Evolutionary conservation across 2,113 vertebrate species (phyloP), one percentile per base, ranked within the genome.

Genomic region (Artemisiospiza belli): DNA sequence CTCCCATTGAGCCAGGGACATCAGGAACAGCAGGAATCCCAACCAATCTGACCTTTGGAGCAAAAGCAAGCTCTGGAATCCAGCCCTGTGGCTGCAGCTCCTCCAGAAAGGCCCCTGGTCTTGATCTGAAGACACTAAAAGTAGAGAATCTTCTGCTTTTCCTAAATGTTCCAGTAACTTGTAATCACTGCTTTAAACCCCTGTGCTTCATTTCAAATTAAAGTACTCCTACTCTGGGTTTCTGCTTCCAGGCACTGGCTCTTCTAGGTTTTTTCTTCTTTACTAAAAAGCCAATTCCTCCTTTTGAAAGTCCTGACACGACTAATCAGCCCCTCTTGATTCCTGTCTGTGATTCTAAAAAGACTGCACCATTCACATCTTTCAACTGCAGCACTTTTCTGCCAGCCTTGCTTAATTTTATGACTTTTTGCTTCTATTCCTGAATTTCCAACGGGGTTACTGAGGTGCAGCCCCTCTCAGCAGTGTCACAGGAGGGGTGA

Each of bases 301-400:
- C 80, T 70, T 96, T 81, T 67, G 30, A 92, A 93, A 92, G 73
- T 90, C 72, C 80, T 77, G 80, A 92, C 89, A 86, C 0, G 14
- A 90, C 92, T 94, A 95, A 96, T 86, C 96, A 95, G 39, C 57
- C 68, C 86, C 86, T 95, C 94, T 93, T 94, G 89, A 93, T 95
- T 94, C 94, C 51, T 54, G 39, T 43, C 88, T 88, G 79, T 66
- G 90, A 96, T 86, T 94, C 96, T 90, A 86, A 88, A 95, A 63
- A 86, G 79, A 80, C 68, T 4, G 51, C 6, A 43, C 92, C 55
- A 81, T 31, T 86, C 82, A 46, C 6, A 39, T 76, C 94, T 80
- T 96, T 92, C 85, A 92, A 66, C 59, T 47, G 31, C 90, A 85
- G 69, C 20, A 72, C 72, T 83, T 80, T 80, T 49, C 82, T 86